Base-by-base conservation (phyloP, 1,140 invertebrate species). In the Drosophila asahinai region DNA sequence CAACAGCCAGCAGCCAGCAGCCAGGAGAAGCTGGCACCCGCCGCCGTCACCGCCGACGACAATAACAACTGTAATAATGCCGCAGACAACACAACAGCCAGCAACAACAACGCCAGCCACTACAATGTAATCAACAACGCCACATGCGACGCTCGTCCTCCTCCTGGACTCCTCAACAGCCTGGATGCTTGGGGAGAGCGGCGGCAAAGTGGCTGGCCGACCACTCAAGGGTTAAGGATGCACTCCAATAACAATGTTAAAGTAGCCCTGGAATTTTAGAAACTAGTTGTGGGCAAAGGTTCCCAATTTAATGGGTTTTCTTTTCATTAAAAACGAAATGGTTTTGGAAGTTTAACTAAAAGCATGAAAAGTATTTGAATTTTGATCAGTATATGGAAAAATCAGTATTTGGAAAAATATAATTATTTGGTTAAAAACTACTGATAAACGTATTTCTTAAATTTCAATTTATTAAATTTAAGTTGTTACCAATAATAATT, bases 11-110 rank as follows among this genome's bases (percentile, higher is more conserved):
- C 11, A 58, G 66, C 43, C 30, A 54, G n/a, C n/a, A n/a, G n/a
- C n/a, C n/a, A n/a, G 47, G 17, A 30, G 19, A 15, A 36, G 47
- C 15, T 54, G 40, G 11, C 57, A 38, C 33, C 33, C 52, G 38
- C 33, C 17, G 19, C 45, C 59, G 19, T 30, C 58, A 25, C 36
- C 82, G 74, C 66, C 67, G 71, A 81, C 82, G 76, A 86, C 82
- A 81, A 86, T 83, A 86, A 86, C 80, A 86, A 87, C 77, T 89
- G 83, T 83, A 86, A 87, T 86, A 86, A 89, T 75, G 70, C 81
- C 81, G 78, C 84, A 89, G 84, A 89, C 86, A 89, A 84, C 86
- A 77, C 76, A 81, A 75, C 77, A 71, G 33, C 71, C 80, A 52
- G 36, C 80, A 71, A 61, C 58, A 86, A 64, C 58, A 67, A 40